Percentiles rank a stretch among this genome's conserved stretches.
These are phyloP conservation scores for Falcunculus frontatus DNA, from an alignment of 2,113 vertebrate genomes.

Conservation along the genomic window DNA sequence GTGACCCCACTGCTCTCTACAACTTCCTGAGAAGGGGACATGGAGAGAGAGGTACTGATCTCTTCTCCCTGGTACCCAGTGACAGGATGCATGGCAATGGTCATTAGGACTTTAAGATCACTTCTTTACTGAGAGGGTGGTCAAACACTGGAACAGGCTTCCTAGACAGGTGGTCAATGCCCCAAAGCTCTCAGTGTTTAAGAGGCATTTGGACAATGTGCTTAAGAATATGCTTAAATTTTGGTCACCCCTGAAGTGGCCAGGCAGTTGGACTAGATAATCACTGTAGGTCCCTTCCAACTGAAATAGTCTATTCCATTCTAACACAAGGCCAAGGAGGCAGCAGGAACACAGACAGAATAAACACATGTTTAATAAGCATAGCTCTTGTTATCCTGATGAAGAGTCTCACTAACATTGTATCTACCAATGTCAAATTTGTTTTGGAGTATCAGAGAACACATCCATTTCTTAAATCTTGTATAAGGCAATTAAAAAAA, in stretches of 20 bases:
- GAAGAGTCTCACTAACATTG: neutral
- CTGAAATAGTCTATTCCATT: neutral
- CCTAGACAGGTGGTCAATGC: neutral
- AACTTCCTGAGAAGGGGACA: neutral
- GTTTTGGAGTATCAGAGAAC: neutral
- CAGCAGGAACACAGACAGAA: neutral
- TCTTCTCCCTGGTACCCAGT: neutral
- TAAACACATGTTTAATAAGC: neutral
- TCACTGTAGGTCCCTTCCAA: neutral
- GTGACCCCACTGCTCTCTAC: neutral
- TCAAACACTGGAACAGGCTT: neutral
- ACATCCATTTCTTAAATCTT: neutral
- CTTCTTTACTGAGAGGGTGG: neutral
- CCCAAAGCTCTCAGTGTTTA: neutral
- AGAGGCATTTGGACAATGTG: neutral
- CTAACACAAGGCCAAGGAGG: neutral
- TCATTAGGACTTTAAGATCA: neutral
- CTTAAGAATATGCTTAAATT: neutral
- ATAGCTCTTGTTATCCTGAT: neutral
- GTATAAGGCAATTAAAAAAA: neutral
- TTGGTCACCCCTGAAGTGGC: neutral
- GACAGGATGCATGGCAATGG: neutral
- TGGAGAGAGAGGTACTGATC: neutral
- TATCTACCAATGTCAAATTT: neutral
- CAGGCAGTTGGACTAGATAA: neutral